Base-by-base conservation (phyloP, 1,140 invertebrate species). In the Drosophila pallidifrons region DNA sequence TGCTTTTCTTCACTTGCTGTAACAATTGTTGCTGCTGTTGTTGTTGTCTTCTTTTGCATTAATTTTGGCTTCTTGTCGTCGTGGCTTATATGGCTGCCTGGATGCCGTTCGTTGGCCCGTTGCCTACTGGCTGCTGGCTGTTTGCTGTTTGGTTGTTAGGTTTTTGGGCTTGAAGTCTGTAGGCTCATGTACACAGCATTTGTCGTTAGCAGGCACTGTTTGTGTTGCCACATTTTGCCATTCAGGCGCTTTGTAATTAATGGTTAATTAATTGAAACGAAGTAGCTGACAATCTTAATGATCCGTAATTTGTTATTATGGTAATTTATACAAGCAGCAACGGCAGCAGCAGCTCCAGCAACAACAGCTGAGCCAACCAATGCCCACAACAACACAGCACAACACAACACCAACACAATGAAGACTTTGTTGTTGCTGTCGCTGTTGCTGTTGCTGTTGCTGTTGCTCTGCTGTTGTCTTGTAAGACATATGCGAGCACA, bases 181-280 rank as follows among this genome's bases (percentile, higher is more conserved):
- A 67, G 67, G 75, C 67, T 77, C 79, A 82, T 87, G 83, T 72
- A 85, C 79, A 86, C 79, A 86, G 83, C 83, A 82, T 82, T 88
- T 88, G 81, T 88, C 83, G 83, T 89, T 89, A 73, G 57, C 73
- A 57, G 16, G 54, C 57, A 60, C 35, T 60, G 32, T 89, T 25
- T 25, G 20, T 89, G 87, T 89, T 89, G 87, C 85, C 86, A 90
- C 85, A 89, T 89, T 89, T 81, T 89, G 81, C 85, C 79, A 77
- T 73, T 83, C 75, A 85, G 86, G 78, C 85, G 81, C 86, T 89
- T 85, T 89, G 85, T 89, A 89, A 89, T 89, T 89, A 89, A 89
- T 89, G 85, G 81, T 89, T 89, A 89, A 89, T 89, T 89, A 89
- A 89, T 89, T 89, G 86, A 89, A 89, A 89, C 85, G 85, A 88